Evolutionary conservation across 2,888 invertebrate species (phyloP), one percentile per base, ranked within the genome.

Genomic region (Craniophora ligustri): DNA sequence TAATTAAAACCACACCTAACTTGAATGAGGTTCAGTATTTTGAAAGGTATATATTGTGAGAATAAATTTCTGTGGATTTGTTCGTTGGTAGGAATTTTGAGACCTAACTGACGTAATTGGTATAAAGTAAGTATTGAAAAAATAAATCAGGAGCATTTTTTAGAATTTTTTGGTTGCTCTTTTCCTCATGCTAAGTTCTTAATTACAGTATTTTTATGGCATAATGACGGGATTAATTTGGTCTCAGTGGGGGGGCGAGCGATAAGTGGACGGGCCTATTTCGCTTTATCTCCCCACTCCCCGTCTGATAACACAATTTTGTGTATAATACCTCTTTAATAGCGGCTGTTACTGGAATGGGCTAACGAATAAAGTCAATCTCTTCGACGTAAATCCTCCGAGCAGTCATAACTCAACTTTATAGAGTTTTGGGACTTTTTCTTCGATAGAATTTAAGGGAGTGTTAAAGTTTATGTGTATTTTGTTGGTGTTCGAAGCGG

Each of bases 331-430:
- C 83, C 82, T 81, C 80, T 86, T 85, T 89, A 89, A 88, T 87
- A 78, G 85, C 82, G 59, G 78, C 78, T 79, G 83, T 86, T 82
- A 86, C 84, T 81, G 79, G 72, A 78, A 88, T 84, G 82, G 85
- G 82, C 86, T 88, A 85, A 86, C 85, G 88, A 87, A 89, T 86
- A 85, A 88, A 89, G 88, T 89, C 88, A 87, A 89, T 90, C 85
- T 87, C 81, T 79, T 75, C 74, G 77, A 80, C 86, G 85, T 91
- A 89, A 89, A 91, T 90, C 89, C 89, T 83, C 74, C 72, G 72
- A 83, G 80, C 79, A 82, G 82, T 85, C 84, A 86, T 91, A 90
- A 89, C 82, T 92, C 87, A 91, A 84, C 79, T 89, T 89, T 87
- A 89, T 90, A 83, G 89, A 88, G 88, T 88, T 88, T 81, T 68